Conservation (phyloP, 2,797 vertebrate genomes). For the Acanthiza pusilla region DNA sequence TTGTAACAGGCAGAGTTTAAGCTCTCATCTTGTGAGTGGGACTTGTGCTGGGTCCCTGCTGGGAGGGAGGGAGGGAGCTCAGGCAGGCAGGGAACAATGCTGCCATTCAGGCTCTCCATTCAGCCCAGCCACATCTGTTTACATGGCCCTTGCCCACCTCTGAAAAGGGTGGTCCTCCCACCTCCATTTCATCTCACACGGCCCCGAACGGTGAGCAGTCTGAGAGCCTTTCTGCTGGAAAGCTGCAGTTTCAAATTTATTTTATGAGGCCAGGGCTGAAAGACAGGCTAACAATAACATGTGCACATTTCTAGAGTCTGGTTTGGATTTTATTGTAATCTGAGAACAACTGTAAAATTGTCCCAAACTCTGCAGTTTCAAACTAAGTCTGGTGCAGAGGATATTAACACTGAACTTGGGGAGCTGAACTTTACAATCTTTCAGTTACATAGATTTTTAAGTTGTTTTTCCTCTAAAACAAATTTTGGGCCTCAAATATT, state of each 20-base stretch:
- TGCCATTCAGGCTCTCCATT: conserved; percentile 64
- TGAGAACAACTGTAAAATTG: conserved; percentile 37
- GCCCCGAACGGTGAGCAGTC: not conserved
- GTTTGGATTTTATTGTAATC: conserved; percentile 48
- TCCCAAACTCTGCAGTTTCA: not conserved
- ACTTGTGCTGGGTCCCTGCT: conserved; percentile 35
- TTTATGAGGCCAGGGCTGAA: conserved; percentile 52
- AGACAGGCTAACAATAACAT: conserved; percentile 36
- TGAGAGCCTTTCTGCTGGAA: conserved; percentile 18
- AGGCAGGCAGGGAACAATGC: conserved; percentile 66
- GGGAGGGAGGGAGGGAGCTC: not conserved
- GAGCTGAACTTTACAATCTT: not conserved
- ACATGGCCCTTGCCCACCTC: conserved; percentile 62
- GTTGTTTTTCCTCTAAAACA: not conserved
- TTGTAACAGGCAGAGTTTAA: conserved; percentile 13
- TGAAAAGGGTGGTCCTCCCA: conserved; percentile 59
- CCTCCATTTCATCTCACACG: conserved; percentile 41
- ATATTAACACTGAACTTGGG: not conserved
- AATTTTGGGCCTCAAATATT: not conserved
- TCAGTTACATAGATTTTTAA: not conserved
- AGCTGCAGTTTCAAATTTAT: conserved; percentile 42
- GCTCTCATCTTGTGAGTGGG: conserved; percentile 33
- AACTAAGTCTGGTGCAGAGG: not conserved
- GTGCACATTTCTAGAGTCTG: conserved; percentile 36
- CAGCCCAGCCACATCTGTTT: conserved; percentile 76